phyloP scores from a whole-genome alignment of 2,888 invertebrate species.

The Leptinotarsa tumamoca region DNA sequence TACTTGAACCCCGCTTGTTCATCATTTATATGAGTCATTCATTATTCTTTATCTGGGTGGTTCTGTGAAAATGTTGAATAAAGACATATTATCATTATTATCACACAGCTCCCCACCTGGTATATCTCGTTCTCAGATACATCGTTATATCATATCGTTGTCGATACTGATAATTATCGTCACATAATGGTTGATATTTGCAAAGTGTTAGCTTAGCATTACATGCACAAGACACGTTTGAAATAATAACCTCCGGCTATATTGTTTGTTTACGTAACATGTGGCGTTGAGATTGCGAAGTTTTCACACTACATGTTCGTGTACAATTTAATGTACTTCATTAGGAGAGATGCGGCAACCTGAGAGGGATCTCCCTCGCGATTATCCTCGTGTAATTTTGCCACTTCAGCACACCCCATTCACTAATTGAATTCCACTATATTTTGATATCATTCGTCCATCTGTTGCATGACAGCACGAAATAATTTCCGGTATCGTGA shows the following conservation, averaged over 20 bases:
- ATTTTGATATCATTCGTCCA: not conserved
- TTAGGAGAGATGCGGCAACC: constrained; percentile 5
- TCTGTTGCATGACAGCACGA: not conserved
- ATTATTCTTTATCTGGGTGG: too few species aligned
- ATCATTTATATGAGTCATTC: too few species aligned
- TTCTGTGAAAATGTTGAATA: too few species aligned
- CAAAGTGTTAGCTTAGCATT: constrained; percentile 16
- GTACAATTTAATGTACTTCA: constrained; percentile 2
- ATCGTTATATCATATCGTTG: too few species aligned
- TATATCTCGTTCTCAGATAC: too few species aligned
- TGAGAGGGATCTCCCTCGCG: not conserved
- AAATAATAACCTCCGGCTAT: constrained; percentile 41
- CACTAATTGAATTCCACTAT: not conserved
- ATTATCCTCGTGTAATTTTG: not conserved
- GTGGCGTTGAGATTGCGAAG: constrained; percentile 33
- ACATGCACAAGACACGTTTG: constrained; percentile 34
- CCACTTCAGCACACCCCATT: not conserved
- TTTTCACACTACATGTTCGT: constrained; percentile 12
- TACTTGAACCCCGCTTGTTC: too few species aligned
- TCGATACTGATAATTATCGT: constrained; percentile 11
- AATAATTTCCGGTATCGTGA: not conserved
- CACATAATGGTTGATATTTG: constrained; percentile 25
- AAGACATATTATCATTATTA: too few species aligned
- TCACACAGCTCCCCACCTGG: too few species aligned
- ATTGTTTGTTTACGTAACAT: constrained; percentile 43